These are phyloP conservation scores for Callipepla squamata DNA, from an alignment of 2,113 vertebrate genomes.

Conservation along the genomic window DNA sequence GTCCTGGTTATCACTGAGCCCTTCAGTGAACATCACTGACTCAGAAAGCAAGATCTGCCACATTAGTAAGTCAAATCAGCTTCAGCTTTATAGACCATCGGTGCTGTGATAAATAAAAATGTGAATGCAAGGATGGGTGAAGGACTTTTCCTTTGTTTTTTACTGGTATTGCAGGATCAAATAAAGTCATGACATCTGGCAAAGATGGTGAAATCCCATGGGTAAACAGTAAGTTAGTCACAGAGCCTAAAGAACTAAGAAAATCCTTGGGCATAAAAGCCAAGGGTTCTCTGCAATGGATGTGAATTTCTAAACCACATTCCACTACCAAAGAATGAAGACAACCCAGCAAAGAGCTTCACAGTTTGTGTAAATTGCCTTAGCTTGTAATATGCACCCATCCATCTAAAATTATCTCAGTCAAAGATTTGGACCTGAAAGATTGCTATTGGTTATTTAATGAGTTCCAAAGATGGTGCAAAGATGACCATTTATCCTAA, in stretches of 20 bases:
- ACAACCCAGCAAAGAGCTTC: background rate
- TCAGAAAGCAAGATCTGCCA: background rate
- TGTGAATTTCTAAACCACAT: background rate
- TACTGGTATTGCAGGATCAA: background rate
- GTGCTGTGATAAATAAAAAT: fast-evolving
- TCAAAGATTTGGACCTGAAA: background rate
- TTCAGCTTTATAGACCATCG: fast-evolving
- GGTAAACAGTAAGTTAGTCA: background rate
- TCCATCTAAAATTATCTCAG: background rate
- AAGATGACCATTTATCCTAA: background rate
- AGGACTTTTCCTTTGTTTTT: background rate
- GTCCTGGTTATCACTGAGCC: background rate
- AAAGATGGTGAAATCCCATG: background rate
- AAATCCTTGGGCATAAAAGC: background rate
- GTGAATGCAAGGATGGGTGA: background rate
- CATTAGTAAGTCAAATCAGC: background rate
- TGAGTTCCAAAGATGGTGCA: background rate
- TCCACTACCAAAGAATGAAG: background rate
- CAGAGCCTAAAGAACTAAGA: fast-evolving
- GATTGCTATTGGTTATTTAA: background rate
- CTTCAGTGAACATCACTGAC: background rate
- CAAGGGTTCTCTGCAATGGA: background rate
- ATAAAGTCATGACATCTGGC: background rate
- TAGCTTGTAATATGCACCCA: background rate
- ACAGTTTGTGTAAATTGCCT: background rate